phyloP scores from a whole-genome alignment of 2,797 vertebrate genomes.

The Natrix natrix region DNA sequence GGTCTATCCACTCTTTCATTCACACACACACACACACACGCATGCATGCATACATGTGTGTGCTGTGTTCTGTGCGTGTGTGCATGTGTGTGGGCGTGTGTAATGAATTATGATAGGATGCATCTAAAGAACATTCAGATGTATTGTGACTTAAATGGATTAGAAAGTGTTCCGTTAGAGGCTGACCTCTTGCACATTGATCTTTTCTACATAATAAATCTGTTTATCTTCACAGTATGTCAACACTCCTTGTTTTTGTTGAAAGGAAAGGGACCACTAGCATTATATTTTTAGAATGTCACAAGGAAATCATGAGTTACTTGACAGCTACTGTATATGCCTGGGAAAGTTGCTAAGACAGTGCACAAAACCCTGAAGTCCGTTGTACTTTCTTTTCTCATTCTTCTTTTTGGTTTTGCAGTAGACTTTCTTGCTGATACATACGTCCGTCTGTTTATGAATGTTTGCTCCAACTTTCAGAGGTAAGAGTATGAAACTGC shows the following conservation, averaged over 20 bases:
- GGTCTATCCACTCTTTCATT: not conserved
- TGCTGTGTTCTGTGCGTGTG: too few species aligned
- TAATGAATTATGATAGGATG: not conserved
- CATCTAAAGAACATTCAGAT: not conserved
- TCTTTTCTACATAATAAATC: not conserved
- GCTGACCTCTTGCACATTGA: not conserved
- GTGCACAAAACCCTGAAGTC: not conserved
- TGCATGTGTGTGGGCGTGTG: too few species aligned
- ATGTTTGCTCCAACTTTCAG: not conserved
- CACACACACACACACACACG: too few species aligned
- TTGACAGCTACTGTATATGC: not conserved
- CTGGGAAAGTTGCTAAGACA: not conserved
- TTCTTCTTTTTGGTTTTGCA: not conserved
- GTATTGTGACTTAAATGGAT: not conserved
- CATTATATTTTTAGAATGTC: not conserved
- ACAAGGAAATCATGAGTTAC: conserved; percentile 11
- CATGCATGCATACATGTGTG: too few species aligned
- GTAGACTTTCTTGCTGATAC: not conserved
- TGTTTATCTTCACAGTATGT: not conserved
- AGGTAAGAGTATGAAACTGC: not conserved
- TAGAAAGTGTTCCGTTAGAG: not conserved
- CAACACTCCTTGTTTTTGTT: not conserved
- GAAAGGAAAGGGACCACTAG: not conserved
- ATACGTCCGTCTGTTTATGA: not conserved
- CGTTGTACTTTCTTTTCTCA: conserved; percentile 9